Percentiles rank a stretch among this genome's conserved stretches.
Evolutionary conservation across 2,797 vertebrate genomes (phyloP).

Genomic region (Danio choprae): DNA sequence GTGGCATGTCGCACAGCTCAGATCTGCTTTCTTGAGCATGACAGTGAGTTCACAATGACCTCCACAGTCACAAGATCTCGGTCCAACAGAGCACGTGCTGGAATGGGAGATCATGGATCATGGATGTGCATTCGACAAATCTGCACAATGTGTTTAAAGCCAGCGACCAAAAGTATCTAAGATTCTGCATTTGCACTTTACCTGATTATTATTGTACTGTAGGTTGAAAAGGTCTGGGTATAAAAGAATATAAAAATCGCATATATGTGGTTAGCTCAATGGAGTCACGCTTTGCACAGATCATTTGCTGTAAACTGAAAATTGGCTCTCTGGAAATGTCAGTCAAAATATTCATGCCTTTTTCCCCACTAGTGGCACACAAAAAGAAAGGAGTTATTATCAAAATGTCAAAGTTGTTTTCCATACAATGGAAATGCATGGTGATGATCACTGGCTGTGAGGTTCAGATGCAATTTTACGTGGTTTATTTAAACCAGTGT

Average conservation of each 20-base stretch:
- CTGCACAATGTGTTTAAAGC: too few relatives aligned
- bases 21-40: too few relatives aligned
- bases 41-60: too few relatives aligned
- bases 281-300: neutral
- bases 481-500: neutral
- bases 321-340: slow-evolving; percentile 18
- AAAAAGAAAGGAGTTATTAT: neutral
- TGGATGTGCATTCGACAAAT: too few relatives aligned
- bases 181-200: too few relatives aligned
- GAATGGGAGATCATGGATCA: too few relatives aligned
- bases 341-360: neutral
- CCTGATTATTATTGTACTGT: neutral
- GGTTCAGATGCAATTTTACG: neutral
- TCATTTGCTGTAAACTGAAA: neutral
- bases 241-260: neutral
- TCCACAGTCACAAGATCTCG: too few relatives aligned
- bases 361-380: neutral
- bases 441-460: slow-evolving; percentile 6
- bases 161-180: too few relatives aligned
- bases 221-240: neutral
- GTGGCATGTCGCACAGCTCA: too few relatives aligned
- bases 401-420: slow-evolving; percentile 32
- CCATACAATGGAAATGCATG: slow-evolving; percentile 11
- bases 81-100: too few relatives aligned
- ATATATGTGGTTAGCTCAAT: neutral